Evolutionary conservation across 2,888 invertebrate genomes (phyloP).

Genomic region (Pelosia muscerda): DNA sequence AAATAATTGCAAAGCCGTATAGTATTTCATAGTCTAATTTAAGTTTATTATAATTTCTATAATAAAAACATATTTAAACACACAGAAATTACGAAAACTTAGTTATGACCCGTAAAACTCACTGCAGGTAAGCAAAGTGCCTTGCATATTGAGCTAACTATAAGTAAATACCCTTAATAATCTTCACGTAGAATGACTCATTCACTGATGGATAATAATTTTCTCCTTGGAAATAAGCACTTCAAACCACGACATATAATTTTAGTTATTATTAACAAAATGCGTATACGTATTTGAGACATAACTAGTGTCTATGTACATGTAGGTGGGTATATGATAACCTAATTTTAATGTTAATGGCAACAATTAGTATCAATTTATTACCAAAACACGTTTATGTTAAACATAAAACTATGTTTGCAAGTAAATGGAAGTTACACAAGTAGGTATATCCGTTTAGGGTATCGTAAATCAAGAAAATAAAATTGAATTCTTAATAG

Average conservation of each 20-base stretch:
- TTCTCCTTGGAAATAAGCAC: conserved; percentile 53
- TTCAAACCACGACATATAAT: conserved; percentile 49
- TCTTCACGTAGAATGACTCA: conserved; percentile 57
- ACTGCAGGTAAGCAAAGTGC: conserved; percentile 57
- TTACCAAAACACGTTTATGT: conserved; percentile 27
- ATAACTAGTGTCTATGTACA: conserved; percentile 23
- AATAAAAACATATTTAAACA: conserved; percentile 54
- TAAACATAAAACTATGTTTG: conserved; percentile 16
- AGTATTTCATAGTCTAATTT: too few species aligned
- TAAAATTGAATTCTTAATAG: too few species aligned
- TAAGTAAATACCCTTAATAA: conserved; percentile 65
- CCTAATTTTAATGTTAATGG: conserved; percentile 45
- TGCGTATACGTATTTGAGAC: conserved; percentile 27
- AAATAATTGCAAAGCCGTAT: neutral
- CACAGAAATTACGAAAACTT: conserved; percentile 61
- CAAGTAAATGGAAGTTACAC: conserved; percentile 3
- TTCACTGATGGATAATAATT: conserved; percentile 52
- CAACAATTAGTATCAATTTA: conserved; percentile 42
- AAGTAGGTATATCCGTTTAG: too few species aligned
- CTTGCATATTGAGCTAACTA: conserved; percentile 69
- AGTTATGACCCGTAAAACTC: conserved; percentile 66
- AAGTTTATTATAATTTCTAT: conserved; percentile 47
- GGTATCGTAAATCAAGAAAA: too few species aligned
- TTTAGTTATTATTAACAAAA: conserved; percentile 47
- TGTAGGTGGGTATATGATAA: too few species aligned